phyloP scores from a whole-genome alignment of 2,797 vertebrate genomes.

The Denticeps clupeoides region DNA sequence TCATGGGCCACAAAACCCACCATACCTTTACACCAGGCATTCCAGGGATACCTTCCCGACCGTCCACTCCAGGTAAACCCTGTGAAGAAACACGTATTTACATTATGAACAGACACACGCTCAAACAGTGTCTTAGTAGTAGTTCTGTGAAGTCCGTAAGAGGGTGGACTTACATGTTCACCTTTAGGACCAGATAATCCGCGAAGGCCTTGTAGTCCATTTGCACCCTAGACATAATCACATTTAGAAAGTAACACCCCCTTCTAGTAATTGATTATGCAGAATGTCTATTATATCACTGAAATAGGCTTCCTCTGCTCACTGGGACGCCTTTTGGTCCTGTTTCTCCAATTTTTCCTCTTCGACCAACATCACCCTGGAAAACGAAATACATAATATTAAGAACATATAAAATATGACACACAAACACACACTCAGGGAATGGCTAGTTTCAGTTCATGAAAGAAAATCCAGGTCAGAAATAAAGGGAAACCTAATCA shows the following conservation, averaged over 20 bases:
- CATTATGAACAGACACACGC: background rate
- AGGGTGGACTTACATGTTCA: slow-evolving; percentile 65
- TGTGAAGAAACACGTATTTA: slow-evolving; percentile 27
- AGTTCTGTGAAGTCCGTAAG: background rate
- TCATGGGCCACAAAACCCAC: background rate
- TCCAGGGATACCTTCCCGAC: slow-evolving; percentile 84
- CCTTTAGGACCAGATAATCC: slow-evolving; percentile 83
- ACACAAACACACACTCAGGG: too few species aligned
- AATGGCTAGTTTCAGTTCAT: too few species aligned
- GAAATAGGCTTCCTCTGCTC: too few species aligned
- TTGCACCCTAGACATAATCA: too few species aligned
- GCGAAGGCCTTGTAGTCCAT: slow-evolving; percentile 70
- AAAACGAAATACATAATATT: slow-evolving; percentile 3
- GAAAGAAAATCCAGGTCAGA: background rate
- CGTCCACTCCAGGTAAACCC: slow-evolving; percentile 82
- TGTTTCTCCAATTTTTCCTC: slow-evolving; percentile 72
- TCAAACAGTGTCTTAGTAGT: background rate
- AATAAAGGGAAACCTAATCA: background rate
- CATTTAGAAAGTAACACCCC: background rate
- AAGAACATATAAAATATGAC: too few species aligned
- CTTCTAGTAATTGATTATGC: background rate
- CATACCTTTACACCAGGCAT: slow-evolving; percentile 78
- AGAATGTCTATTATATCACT: background rate
- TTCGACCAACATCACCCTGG: slow-evolving; percentile 80
- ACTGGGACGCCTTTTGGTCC: slow-evolving; percentile 75